These are phyloP conservation scores for Lasiurus borealis DNA, from an alignment of 2,113 vertebrate species.

Conservation along the genomic window DNA sequence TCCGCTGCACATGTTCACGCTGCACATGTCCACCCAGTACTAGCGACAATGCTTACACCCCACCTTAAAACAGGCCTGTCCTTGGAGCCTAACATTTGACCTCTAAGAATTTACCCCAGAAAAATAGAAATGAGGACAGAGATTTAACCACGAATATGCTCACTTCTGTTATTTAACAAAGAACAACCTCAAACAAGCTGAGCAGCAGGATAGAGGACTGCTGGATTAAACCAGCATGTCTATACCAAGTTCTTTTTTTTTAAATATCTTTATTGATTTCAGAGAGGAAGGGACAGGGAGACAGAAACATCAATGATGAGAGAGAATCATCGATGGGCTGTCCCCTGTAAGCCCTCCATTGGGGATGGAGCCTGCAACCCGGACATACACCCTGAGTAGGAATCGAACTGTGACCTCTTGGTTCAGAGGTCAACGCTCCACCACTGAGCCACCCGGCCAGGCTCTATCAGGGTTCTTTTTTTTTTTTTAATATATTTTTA, in stretches of 20 bases:
- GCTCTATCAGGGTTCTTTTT: not conserved
- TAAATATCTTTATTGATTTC: too few relatives aligned
- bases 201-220: not conserved
- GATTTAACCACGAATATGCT: not conserved
- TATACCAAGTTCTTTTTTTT: not conserved
- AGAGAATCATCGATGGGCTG: too few relatives aligned
- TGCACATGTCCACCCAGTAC: not conserved
- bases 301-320: too few relatives aligned
- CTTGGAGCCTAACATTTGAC: constrained; percentile 15
- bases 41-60: not conserved
- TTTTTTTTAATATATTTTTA: too few relatives aligned
- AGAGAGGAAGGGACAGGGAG: too few relatives aligned
- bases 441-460: too few relatives aligned
- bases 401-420: too few relatives aligned
- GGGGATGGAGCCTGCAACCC: too few relatives aligned
- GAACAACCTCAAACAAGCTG: not conserved
- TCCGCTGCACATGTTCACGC: not conserved
- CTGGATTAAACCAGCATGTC: not conserved
- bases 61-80: not conserved
- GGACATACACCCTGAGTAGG: too few relatives aligned
- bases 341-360: too few relatives aligned
- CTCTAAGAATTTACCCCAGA: constrained; percentile 11
- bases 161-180: not conserved
- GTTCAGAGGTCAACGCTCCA: too few relatives aligned
- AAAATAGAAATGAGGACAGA: not conserved